Conservation (phyloP, 2,888 invertebrate species). For the Alentia gelatinosa region DNA sequence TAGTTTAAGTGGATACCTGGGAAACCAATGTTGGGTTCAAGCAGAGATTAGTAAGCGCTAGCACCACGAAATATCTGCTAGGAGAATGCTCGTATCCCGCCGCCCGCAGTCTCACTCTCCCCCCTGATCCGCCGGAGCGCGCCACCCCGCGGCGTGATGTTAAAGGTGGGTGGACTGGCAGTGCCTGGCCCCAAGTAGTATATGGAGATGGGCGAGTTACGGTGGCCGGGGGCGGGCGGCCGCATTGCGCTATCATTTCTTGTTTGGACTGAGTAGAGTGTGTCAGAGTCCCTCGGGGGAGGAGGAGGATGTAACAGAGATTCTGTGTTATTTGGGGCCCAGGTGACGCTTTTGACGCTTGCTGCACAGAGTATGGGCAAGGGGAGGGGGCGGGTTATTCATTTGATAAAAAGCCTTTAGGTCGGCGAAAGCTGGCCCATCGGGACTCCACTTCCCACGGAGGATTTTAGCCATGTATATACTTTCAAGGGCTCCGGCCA, state of each 20-base stretch:
- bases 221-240: background rate
- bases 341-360: background rate
- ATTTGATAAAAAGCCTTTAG: no score
- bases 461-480: no score
- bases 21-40: no score
- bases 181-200: background rate
- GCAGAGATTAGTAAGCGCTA: no score
- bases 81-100: no score
- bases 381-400: no score
- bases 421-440: no score
- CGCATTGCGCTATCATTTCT: background rate
- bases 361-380: background rate
- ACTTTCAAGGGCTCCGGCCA: no score
- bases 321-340: background rate
- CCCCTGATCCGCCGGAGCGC: background rate
- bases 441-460: no score
- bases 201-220: background rate
- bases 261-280: background rate
- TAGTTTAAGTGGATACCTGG: no score
- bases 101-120: background rate
- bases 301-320: background rate
- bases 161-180: background rate
- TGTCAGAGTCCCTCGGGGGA: background rate
- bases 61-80: no score
- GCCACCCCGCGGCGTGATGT: background rate